Percentiles rank a stretch among this genome's conserved stretches.
Conservation (phyloP, 30 jellyfish, hydroid and myxozoan species). For the Aurelia sp. region DNA sequence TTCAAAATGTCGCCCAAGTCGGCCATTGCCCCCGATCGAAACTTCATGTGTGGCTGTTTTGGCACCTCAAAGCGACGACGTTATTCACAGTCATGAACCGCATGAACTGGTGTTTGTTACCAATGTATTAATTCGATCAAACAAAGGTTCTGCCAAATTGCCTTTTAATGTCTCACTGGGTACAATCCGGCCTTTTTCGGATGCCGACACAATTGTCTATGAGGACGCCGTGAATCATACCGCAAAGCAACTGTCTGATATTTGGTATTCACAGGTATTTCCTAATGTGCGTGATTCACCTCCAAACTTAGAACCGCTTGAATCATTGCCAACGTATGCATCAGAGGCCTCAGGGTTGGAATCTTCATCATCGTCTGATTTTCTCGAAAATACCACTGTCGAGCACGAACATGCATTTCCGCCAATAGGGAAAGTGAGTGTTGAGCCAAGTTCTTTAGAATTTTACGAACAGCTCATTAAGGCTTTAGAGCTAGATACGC, state of each 20-base stretch:
- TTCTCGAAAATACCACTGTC: not conserved
- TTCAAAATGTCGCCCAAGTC: slow-evolving; percentile 33
- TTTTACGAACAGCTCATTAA: not conserved
- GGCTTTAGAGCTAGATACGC: slow-evolving; percentile 37
- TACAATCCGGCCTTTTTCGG: not conserved
- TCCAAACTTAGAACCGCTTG: too few species aligned
- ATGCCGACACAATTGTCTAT: not conserved
- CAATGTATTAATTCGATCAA: not conserved
- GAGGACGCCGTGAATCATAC: not conserved
- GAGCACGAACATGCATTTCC: slow-evolving; percentile 34
- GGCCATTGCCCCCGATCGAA: slow-evolving; percentile 27
- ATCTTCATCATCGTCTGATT: slow-evolving; percentile 2
- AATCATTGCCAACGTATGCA: too few species aligned
- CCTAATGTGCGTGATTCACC: not conserved
- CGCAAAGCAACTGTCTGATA: not conserved
- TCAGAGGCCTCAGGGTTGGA: too few species aligned
- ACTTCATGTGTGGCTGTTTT: not conserved
- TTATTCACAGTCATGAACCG: not conserved
- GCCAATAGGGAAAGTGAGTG: not conserved
- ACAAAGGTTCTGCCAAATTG: not conserved
- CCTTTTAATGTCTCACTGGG: not conserved
- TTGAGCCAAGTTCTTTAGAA: slow-evolving; percentile 6
- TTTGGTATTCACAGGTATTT: not conserved
- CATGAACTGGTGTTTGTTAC: not conserved
- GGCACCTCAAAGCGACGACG: not conserved